phyloP scores from a whole-genome alignment of 2,113 vertebrate species.

The Trichechus manatus region DNA sequence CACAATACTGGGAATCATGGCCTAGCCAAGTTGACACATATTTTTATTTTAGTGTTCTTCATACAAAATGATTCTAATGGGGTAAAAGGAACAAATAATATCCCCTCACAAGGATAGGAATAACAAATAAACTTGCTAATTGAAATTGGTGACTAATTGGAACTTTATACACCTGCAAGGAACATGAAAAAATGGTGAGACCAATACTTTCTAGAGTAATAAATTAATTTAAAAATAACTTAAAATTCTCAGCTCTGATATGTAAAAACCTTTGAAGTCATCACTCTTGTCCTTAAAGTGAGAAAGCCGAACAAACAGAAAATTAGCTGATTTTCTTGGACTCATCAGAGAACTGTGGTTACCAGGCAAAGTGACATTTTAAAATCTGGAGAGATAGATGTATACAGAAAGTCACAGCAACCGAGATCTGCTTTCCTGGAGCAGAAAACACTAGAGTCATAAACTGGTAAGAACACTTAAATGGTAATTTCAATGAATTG shows the following conservation, averaged over 20 bases:
- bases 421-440: too few relatives aligned
- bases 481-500: background rate
- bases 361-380: background rate
- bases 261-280: background rate
- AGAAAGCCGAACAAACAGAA: background rate
- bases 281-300: background rate
- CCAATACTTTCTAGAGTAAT: background rate
- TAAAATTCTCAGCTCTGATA: background rate
- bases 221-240: background rate
- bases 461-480: background rate
- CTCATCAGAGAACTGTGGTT: background rate
- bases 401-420: background rate
- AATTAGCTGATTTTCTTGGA: background rate
- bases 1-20: too few relatives aligned
- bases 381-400: background rate
- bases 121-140: background rate
- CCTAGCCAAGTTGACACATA: too few relatives aligned
- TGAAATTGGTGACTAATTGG: background rate
- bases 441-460: too few relatives aligned
- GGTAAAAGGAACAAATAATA: background rate
- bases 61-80: background rate
- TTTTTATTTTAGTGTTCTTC: too few relatives aligned
- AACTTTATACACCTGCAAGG: background rate
- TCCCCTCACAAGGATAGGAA: background rate
- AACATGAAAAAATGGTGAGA: background rate